These are phyloP conservation scores for Drosophila nasuta DNA, from an alignment of 1,140 invertebrate species.

Conservation along the genomic window DNA sequence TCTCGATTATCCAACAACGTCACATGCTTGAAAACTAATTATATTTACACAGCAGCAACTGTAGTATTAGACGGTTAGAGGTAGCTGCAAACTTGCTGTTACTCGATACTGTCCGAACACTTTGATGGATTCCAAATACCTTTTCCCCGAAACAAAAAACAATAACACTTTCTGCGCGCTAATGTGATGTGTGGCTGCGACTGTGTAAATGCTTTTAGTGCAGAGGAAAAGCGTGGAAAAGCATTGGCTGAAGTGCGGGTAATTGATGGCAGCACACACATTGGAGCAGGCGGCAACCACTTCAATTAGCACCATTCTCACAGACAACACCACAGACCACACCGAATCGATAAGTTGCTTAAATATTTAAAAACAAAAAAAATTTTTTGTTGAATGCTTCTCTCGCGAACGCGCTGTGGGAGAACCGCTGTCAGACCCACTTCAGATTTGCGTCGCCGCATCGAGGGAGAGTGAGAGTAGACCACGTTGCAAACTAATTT, in stretches of 20 bases:
- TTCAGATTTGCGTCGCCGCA: conserved; percentile 71
- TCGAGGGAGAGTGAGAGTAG: background rate
- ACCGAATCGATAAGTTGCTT: conserved; percentile 72
- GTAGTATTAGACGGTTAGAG: background rate
- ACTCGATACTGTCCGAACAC: background rate
- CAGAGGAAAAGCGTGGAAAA: conserved; percentile 31
- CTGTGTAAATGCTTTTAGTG: conserved; percentile 65
- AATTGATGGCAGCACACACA: conserved; percentile 67
- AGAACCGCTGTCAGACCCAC: conserved; percentile 72
- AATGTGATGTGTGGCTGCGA: conserved; percentile 50
- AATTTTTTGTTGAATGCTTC: conserved; percentile 25
- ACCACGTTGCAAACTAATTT: conserved; percentile 79
- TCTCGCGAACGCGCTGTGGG: background rate
- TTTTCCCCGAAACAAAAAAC: background rate
- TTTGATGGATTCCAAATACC: conserved; percentile 11
- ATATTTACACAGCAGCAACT: background rate
- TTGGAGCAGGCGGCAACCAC: conserved; percentile 52
- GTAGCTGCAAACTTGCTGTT: background rate
- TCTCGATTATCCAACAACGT: background rate
- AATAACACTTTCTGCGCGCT: conserved; percentile 68
- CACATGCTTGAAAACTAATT: conserved; percentile 1
- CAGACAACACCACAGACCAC: conserved; percentile 24
- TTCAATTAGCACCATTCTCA: conserved; percentile 71
- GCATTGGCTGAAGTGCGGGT: conserved; percentile 50
- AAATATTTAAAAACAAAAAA: conserved; percentile 65